These are phyloP conservation scores for Amblyopsis rosae DNA, from an alignment of 2,113 vertebrate genomes.

Conservation along the genomic window DNA sequence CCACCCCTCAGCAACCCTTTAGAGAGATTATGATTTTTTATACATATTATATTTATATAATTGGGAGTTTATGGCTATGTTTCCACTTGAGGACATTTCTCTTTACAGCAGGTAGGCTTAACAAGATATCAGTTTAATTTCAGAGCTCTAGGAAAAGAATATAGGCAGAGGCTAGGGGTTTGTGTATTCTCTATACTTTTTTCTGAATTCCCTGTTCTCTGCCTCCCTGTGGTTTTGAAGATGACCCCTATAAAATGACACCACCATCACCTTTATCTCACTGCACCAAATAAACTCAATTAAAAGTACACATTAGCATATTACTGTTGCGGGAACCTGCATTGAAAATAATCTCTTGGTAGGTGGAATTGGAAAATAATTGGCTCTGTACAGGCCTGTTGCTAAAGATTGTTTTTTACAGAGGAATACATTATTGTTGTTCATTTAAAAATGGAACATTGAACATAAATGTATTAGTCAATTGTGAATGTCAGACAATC, in stretches of 20 bases:
- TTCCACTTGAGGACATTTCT: conserved; percentile 19
- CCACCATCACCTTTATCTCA: conserved; percentile 11
- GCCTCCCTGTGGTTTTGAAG: conserved; percentile 4
- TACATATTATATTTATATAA: conserved; percentile 31
- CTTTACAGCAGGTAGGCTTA: conserved; percentile 28
- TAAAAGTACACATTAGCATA: conserved; percentile 1
- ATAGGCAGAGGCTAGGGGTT: conserved; percentile 8
- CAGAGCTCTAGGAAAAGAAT: conserved; percentile 17
- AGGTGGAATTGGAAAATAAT: background rate
- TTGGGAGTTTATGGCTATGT: conserved; percentile 47
- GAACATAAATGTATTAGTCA: background rate
- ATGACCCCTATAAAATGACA: conserved; percentile 8
- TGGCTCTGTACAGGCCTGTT: background rate
- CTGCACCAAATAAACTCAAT: conserved; percentile 7
- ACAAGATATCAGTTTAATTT: background rate
- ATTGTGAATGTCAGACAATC: background rate
- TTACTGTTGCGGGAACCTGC: background rate
- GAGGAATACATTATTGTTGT: background rate
- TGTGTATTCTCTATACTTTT: background rate
- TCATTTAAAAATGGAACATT: background rate
- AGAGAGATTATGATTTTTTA: conserved; percentile 66
- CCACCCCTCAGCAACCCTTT: conserved; percentile 26
- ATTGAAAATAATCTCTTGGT: background rate
- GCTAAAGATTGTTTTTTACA: background rate
- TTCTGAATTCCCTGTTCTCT: conserved; percentile 8